A percentile compares a stretch with the other conserved stretches of the same genome.
Evolutionary conservation across 1,140 invertebrate genomes (phyloP).

Genomic region (Brachionus plicatilis): DNA sequence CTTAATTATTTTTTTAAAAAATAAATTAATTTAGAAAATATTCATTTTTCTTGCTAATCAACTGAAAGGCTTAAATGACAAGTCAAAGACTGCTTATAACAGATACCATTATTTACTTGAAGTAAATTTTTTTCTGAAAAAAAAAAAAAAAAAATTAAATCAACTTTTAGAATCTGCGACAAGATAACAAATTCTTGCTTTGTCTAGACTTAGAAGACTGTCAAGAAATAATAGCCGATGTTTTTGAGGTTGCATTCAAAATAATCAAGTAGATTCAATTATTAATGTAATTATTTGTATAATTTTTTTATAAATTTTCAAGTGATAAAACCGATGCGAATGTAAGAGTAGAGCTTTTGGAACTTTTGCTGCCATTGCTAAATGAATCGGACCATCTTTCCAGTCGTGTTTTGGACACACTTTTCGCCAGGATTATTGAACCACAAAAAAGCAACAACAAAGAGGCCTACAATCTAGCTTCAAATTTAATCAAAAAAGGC

Average conservation of each 20-base stretch:
- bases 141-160: neutral
- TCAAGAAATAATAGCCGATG: conserved; percentile 86
- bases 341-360: conserved; percentile 91
- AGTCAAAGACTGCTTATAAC: conserved; percentile 93
- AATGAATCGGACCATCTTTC: conserved; percentile 89
- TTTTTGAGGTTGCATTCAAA: conserved; percentile 64
- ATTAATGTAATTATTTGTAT: conserved; percentile 63
- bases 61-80: conserved; percentile 83
- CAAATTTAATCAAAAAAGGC: conserved; percentile 69
- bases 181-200: conserved; percentile 99
- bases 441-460: conserved; percentile 85
- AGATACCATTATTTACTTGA: conserved; percentile 80
- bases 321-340: conserved; percentile 91
- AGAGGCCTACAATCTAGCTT: conserved; percentile 80
- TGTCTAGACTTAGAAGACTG: conserved; percentile 95
- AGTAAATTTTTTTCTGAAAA: conserved; percentile 45
- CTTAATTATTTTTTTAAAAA: neutral
- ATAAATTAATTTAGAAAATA: conserved; percentile 67
- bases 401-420: conserved; percentile 84
- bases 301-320: conserved; percentile 46
- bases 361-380: conserved; percentile 85
- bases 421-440: conserved; percentile 88
- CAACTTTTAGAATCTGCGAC: conserved; percentile 58
- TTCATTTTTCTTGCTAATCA: conserved; percentile 93
- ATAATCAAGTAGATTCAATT: conserved; percentile 94